A percentile compares a stretch with the other conserved stretches of the same genome.
Evolutionary conservation across 2,113 vertebrate species (phyloP).

Genomic region (Alaudala cheleensis): DNA sequence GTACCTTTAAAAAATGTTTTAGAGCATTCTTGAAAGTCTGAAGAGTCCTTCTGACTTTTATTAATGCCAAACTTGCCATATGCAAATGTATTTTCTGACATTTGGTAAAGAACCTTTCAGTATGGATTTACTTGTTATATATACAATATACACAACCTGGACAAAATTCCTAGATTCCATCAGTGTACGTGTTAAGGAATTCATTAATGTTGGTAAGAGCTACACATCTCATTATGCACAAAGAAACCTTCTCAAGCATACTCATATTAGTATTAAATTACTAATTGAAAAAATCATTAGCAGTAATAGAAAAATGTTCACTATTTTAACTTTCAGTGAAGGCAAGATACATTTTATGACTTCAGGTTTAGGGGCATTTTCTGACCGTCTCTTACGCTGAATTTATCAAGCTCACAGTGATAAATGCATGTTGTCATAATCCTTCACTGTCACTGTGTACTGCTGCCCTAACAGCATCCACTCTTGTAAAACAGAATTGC

Average conservation of each 20-base stretch:
- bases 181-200: background rate
- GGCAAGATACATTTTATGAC: background rate
- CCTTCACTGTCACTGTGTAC: background rate
- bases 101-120: background rate
- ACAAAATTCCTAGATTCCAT: background rate
- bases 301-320: background rate
- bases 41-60: background rate
- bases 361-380: constrained; percentile 11
- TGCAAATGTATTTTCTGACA: background rate
- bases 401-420: constrained; percentile 7
- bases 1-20: background rate
- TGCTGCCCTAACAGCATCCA: constrained; percentile 48
- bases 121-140: background rate
- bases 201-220: background rate
- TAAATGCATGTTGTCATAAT: constrained; percentile 48
- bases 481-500: constrained; percentile 58
- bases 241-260: background rate
- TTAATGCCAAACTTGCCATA: background rate
- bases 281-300: background rate
- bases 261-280: background rate
- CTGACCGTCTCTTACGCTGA: background rate
- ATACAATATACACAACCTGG: background rate
- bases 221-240: background rate
- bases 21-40: background rate
- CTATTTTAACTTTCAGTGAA: background rate